Evolutionary conservation across 2,888 invertebrate genomes (phyloP).

Genomic region (Bugula neritina): DNA sequence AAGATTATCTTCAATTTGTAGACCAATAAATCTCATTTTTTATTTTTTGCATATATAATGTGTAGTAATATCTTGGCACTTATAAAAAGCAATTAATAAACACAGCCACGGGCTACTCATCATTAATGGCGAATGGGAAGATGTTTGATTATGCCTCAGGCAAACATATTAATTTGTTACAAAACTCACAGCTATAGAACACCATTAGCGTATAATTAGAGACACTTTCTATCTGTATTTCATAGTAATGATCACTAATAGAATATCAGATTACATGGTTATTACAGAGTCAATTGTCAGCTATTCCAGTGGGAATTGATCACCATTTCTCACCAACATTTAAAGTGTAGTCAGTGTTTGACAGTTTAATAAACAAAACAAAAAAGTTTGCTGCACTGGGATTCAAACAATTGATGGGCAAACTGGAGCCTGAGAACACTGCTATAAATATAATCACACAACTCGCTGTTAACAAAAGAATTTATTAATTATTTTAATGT

Average conservation of each 20-base stretch:
- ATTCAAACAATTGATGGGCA: background rate
- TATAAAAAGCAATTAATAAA: background rate
- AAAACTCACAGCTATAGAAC: background rate
- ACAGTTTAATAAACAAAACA: constrained; percentile 18
- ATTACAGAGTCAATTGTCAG: background rate
- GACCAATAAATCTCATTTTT: constrained; percentile 1
- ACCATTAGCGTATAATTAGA: background rate
- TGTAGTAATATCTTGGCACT: background rate
- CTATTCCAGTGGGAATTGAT: constrained; percentile 6
- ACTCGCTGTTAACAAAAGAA: background rate
- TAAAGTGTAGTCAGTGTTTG: background rate
- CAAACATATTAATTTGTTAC: background rate
- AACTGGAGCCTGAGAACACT: background rate
- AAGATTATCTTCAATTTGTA: background rate
- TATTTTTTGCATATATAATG: background rate
- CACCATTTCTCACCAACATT: constrained; percentile 15
- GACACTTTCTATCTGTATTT: background rate
- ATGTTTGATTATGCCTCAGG: background rate
- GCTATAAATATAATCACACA: background rate
- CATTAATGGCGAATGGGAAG: background rate
- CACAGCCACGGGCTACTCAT: constrained; percentile 1
- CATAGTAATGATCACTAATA: background rate
- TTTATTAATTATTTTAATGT: too few relatives aligned
- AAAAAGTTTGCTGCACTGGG: constrained; percentile 10
- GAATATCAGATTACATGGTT: constrained; percentile 23